Conservation (phyloP, 2,888 invertebrate species). For the Sinohyriopsis cumingii region DNA sequence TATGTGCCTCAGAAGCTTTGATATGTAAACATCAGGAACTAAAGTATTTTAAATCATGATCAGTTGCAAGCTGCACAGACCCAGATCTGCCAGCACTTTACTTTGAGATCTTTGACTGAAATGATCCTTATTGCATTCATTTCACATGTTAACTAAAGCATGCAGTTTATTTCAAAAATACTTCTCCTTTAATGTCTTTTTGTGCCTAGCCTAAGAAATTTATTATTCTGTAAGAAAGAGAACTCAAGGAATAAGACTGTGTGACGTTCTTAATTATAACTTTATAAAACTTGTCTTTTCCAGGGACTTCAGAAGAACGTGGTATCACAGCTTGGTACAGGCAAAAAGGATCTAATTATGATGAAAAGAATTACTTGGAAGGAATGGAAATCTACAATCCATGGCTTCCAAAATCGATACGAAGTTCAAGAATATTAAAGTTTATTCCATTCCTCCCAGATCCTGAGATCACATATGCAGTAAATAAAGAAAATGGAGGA, state of each 20-base stretch:
- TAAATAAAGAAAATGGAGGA: too few species aligned
- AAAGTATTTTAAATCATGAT: too few species aligned
- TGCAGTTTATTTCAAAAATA: neutral
- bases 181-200: neutral
- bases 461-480: constrained; percentile 16
- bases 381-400: constrained; percentile 19
- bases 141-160: neutral
- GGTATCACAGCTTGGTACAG: constrained; percentile 42
- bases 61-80: too few species aligned
- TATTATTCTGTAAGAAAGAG: too few species aligned
- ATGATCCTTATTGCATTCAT: too few species aligned
- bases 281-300: constrained; percentile 5
- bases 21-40: too few species aligned
- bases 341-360: neutral
- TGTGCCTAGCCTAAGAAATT: too few species aligned
- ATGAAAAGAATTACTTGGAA: constrained; percentile 16
- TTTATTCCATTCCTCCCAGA: constrained; percentile 36
- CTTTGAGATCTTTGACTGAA: too few species aligned
- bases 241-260: too few species aligned
- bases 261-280: too few species aligned
- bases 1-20: too few species aligned
- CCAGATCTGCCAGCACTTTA: too few species aligned
- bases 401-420: constrained; percentile 23
- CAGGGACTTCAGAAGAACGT: constrained; percentile 48
- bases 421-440: constrained; percentile 30